Evolutionary conservation across 2,888 invertebrate genomes (phyloP).

Genomic region (Patella caerulea): DNA sequence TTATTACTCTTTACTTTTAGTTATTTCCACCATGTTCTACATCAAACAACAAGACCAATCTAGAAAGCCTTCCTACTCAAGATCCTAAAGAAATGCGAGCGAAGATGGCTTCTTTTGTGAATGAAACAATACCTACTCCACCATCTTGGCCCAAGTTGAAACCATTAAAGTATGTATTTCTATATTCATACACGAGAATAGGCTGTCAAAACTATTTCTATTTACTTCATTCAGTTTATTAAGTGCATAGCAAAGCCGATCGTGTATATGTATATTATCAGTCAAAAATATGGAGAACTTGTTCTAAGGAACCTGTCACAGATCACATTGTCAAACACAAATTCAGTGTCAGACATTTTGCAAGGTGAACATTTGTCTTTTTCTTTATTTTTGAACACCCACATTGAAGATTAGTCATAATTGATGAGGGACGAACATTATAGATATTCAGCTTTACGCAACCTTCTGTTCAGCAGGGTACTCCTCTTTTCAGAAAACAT

Average conservation of each 20-base stretch:
- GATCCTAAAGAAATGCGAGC: conserved; percentile 30
- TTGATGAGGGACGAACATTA: neutral
- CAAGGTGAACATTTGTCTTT: neutral
- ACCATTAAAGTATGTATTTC: conserved; percentile 43
- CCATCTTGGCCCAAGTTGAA: conserved; percentile 50
- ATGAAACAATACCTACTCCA: conserved; percentile 35
- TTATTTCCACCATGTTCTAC: conserved; percentile 80
- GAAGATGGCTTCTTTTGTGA: conserved; percentile 39
- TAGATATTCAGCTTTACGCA: neutral
- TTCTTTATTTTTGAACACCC: too few species aligned
- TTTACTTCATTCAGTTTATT: too few species aligned
- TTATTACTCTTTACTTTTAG: conserved; percentile 31
- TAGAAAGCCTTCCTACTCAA: conserved; percentile 33
- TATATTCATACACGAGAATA: too few species aligned
- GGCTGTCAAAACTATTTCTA: too few species aligned
- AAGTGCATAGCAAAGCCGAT: too few species aligned
- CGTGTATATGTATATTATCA: too few species aligned
- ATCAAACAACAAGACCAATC: neutral
- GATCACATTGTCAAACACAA: conserved; percentile 38
- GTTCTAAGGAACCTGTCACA: conserved; percentile 25
- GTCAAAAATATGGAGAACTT: too few species aligned
- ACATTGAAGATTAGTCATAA: too few species aligned
- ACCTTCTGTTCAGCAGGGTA: neutral
- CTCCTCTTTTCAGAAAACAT: neutral
- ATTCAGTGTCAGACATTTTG: conserved; percentile 19